Evolutionary conservation across 2,113 vertebrate species (phyloP).

Genomic region (Vicugna pacos): DNA sequence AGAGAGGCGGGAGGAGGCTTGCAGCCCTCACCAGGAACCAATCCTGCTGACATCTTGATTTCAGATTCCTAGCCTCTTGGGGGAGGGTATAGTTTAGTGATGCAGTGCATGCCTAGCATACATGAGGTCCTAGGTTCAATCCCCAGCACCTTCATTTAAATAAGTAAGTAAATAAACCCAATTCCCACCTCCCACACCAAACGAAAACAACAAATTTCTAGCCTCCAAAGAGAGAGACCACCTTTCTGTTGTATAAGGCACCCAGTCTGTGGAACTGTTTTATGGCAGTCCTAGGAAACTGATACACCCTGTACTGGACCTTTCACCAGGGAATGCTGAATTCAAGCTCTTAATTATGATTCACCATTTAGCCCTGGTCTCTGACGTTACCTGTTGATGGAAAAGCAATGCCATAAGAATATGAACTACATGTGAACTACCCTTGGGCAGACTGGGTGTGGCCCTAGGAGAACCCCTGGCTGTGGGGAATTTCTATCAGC

Average conservation of each 20-base stretch:
- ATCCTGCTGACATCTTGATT: neutral
- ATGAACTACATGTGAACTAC: neutral
- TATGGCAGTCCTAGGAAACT: neutral
- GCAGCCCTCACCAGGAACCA: neutral
- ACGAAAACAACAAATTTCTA: too few species aligned
- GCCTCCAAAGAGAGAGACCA: too few species aligned
- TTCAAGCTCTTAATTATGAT: neutral
- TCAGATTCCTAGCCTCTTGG: neutral
- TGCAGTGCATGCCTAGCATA: too few species aligned
- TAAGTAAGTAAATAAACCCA: too few species aligned
- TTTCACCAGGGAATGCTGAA: neutral
- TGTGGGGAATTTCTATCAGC: neutral
- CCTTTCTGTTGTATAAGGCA: neutral
- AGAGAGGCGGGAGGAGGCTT: neutral
- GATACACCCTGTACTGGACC: neutral
- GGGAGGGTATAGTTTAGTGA: neutral
- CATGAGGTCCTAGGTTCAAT: too few species aligned
- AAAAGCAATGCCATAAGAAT: neutral
- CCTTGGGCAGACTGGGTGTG: neutral
- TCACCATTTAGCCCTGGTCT: neutral
- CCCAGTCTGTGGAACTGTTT: neutral
- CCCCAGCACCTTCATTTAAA: too few species aligned
- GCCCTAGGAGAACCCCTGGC: neutral
- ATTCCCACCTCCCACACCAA: too few species aligned
- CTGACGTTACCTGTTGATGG: neutral